Base-by-base conservation (phyloP, 2,888 invertebrate species). In the Margaritifera margaritifera region DNA sequence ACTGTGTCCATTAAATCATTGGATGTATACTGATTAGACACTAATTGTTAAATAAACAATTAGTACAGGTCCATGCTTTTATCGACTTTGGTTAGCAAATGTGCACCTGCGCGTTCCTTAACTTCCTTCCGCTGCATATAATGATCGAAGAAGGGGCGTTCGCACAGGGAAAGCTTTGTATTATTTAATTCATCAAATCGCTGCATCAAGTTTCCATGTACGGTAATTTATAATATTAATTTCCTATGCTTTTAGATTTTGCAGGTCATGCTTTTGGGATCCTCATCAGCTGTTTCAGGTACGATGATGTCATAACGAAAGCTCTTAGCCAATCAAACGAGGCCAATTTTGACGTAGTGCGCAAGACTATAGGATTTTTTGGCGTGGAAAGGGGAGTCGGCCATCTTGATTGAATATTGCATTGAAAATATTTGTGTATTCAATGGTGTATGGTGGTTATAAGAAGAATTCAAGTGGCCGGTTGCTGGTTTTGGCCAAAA, bases 321-420 rank as follows among this genome's bases (percentile, higher is more conserved):
- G 61, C 57, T n/a, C 60, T 64, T 62, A 61, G 69, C 81, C 81
- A 81, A 81, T 79, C 77, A 75, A 63, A 25, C 55, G 24, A 58
- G 61, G 24, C 57, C 27, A 66, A 57, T 61, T 60, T 53, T 77
- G 75, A 72, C 76, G 71, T 77, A 69, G 74, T 86, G 85, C 84
- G 84, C 85, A 82, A 77, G 78, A 74, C 76, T 73, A 75, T 74
- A 76, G 73, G 78, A 79, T 81, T 42, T 42, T 42, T 82, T 83
- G 78, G 84, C 83, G 82, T 81, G 83, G 82, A 83, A 73, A 79
- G 80, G n/a, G 75, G 80, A 80, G 85, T 83, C 86, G 81, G 86
- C 86, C 86, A 86, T 86, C 80, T 86, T 86, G 81, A 72, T 72
- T 72, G 76, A 74, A 72, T 69, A 66, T 8, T 65, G 8, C 20